A percentile compares a stretch with the other conserved stretches of the same genome.
Conservation (phyloP, 2,888 invertebrate genomes). For the Malacosoma neustria region DNA sequence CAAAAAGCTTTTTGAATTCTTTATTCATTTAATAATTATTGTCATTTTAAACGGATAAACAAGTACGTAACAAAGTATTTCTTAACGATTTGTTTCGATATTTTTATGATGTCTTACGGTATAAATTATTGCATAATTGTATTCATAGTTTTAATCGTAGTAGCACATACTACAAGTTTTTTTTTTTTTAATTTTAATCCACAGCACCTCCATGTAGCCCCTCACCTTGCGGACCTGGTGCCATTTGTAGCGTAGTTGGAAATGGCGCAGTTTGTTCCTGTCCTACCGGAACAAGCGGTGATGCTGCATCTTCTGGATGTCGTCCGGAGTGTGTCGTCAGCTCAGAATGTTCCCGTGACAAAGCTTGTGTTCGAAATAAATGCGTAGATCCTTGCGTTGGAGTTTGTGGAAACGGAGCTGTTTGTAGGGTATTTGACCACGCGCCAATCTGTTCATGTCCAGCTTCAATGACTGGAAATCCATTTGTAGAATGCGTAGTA, state of each 20-base stretch:
- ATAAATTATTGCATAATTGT: neutral
- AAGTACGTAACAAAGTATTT: no score
- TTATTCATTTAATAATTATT: no score
- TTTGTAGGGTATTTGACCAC: constrained; percentile 77
- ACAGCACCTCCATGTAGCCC: constrained; percentile 79
- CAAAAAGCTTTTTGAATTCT: no score
- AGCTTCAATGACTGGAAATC: constrained; percentile 82
- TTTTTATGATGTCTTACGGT: neutral
- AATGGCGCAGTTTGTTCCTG: constrained; percentile 84
- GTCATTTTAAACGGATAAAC: no score
- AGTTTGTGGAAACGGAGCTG: constrained; percentile 85
- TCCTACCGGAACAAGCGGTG: constrained; percentile 82
- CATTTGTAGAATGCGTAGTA: constrained; percentile 80
- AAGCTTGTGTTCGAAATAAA: constrained; percentile 84
- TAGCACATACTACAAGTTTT: no score
- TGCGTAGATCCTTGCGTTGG: constrained; percentile 89
- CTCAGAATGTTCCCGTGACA: constrained; percentile 85
- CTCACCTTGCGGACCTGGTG: constrained; percentile 87
- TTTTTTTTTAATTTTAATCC: neutral
- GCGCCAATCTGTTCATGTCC: constrained; percentile 86
- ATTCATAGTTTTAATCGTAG: constrained; percentile 18
- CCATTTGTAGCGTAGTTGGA: constrained; percentile 75
- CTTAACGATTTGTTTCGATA: constrained; percentile 1
- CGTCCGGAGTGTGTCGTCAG: constrained; percentile 89
- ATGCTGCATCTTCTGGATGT: constrained; percentile 84